Evolutionary conservation across 2,113 vertebrate species (phyloP).

Genomic region (Chaetorhynchus papuensis): DNA sequence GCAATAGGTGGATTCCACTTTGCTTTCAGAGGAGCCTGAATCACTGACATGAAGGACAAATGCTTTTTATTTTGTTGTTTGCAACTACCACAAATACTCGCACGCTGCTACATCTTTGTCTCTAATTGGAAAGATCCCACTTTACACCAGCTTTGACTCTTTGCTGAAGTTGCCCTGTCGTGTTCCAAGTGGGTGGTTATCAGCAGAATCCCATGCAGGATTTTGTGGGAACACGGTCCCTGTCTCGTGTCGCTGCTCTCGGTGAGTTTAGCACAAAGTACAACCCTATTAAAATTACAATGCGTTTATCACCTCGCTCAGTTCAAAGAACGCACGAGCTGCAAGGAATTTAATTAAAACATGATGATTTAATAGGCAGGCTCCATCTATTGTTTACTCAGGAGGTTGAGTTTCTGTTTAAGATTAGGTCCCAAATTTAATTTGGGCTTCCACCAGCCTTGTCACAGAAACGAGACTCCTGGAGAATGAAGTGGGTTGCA

Average conservation of each 20-base stretch:
- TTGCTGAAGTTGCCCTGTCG: not conserved
- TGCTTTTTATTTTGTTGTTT: too few species aligned
- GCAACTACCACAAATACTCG: not conserved
- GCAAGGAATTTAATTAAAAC: conserved; percentile 77
- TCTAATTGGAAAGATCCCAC: not conserved
- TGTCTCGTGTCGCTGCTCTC: conserved; percentile 3
- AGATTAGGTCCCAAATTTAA: conserved; percentile 66
- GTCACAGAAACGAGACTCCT: not conserved
- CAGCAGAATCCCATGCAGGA: not conserved
- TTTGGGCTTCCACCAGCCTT: conserved; percentile 55
- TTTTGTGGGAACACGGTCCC: not conserved
- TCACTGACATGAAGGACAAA: not conserved
- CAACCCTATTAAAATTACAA: conserved; percentile 66
- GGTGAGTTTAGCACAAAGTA: conserved; percentile 53
- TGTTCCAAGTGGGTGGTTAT: not conserved
- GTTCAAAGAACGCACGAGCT: conserved; percentile 52
- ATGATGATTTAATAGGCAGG: conserved; percentile 76
- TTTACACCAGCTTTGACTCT: not conserved
- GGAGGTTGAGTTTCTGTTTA: conserved; percentile 69
- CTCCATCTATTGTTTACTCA: conserved; percentile 67
- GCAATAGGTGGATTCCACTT: not conserved
- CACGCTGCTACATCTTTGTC: not conserved
- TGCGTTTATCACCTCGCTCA: conserved; percentile 64
- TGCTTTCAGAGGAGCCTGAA: not conserved
- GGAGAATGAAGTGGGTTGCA: not conserved